These are phyloP conservation scores for Intellagama lesueurii DNA, from an alignment of 2,797 vertebrate genomes.

Conservation along the genomic window DNA sequence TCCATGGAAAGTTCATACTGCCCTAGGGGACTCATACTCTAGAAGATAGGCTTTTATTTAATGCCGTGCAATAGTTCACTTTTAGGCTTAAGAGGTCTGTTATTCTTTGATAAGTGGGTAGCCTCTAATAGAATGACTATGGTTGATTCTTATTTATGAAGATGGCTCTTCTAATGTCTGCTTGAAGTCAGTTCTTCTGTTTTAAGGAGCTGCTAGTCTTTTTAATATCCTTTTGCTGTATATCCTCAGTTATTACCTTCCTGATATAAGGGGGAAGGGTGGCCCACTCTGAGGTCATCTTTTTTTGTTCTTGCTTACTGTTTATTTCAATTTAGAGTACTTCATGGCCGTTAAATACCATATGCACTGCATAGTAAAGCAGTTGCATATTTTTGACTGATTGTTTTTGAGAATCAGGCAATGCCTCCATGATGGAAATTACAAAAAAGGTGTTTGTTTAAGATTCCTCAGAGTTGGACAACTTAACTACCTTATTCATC, in stretches of 20 bases:
- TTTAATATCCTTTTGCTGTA: conserved; percentile 50
- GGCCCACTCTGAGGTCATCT: conserved; percentile 43
- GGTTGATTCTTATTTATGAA: conserved; percentile 41
- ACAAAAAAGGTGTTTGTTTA: conserved; percentile 32
- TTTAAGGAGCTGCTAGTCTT: conserved; percentile 48
- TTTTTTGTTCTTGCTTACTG: conserved; percentile 40
- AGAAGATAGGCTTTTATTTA: not conserved
- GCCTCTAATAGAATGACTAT: conserved; percentile 25
- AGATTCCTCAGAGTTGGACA: conserved; percentile 23
- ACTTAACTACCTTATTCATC: conserved; percentile 23
- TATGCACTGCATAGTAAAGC: conserved; percentile 5
- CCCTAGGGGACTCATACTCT: not conserved
- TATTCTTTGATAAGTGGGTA: conserved; percentile 24
- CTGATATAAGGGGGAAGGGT: conserved; percentile 36
- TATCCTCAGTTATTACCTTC: conserved; percentile 68
- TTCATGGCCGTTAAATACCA: conserved; percentile 40
- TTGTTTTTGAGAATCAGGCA: conserved; percentile 33
- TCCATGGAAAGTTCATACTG: not conserved
- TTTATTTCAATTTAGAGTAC: conserved; percentile 56
- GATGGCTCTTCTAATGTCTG: conserved; percentile 12
- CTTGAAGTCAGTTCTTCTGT: conserved; percentile 38
- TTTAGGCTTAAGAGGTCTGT: conserved; percentile 9
- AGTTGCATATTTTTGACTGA: conserved; percentile 30
- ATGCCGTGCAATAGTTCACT: not conserved
- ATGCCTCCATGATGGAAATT: conserved; percentile 9